Percentiles rank a stretch among this genome's conserved stretches.
Evolutionary conservation across 2,888 invertebrate species (phyloP).

Genomic region (Cosmia pyralina): DNA sequence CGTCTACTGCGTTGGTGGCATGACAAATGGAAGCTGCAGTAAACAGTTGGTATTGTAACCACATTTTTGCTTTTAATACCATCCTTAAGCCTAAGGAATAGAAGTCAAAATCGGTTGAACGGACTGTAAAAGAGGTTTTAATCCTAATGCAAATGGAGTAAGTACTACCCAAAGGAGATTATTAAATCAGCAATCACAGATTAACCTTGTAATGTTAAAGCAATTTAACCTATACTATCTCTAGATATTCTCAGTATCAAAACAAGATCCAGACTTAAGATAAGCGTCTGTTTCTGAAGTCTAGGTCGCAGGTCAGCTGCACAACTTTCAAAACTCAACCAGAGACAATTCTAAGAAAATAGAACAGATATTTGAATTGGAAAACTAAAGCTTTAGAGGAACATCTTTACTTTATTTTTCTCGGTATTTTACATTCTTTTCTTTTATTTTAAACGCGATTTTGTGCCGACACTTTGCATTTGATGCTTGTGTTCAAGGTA

Average conservation of each 20-base stretch:
- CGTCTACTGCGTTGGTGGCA: no score
- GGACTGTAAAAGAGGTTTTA: no score
- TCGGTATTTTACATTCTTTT: not conserved
- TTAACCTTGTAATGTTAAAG: not conserved
- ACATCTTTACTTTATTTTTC: not conserved
- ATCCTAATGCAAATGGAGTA: no score
- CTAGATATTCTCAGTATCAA: not conserved
- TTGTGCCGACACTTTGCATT: not conserved
- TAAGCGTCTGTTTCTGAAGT: constrained; percentile 18
- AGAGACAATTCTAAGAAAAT: constrained; percentile 30
- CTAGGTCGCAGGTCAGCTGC: constrained; percentile 33
- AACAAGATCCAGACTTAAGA: constrained; percentile 1
- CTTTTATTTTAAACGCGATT: constrained; percentile 1
- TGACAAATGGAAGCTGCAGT: no score
- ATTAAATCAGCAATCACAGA: no score
- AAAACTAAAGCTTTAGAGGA: constrained; percentile 3
- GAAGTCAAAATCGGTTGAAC: no score
- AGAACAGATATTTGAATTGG: constrained; percentile 19
- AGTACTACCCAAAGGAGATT: no score
- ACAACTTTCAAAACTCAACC: constrained; percentile 33
- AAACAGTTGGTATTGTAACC: no score
- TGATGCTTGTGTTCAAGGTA: not conserved
- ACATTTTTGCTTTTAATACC: no score
- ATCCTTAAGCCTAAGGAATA: no score
- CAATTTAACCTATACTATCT: not conserved